Evolutionary conservation across 2,797 vertebrate genomes (phyloP), one percentile per base, ranked within the genome.

Genomic region (Crenichthys baileyi): DNA sequence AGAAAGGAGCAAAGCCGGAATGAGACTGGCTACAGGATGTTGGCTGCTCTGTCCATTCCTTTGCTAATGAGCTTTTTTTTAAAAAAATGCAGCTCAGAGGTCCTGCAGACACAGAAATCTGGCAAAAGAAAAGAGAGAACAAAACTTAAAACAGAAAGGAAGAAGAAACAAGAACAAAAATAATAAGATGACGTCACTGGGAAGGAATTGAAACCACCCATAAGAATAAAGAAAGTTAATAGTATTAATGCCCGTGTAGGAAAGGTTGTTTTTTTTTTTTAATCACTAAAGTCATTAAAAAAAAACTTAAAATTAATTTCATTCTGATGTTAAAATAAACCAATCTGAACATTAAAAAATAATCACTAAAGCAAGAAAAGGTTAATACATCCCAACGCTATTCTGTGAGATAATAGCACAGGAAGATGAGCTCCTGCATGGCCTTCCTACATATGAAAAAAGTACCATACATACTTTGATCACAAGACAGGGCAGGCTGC

Each of bases 61-160:
- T 83, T 79, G 53, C 76, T 81, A 89, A 86, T 76, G 79, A 86
- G 74, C 29, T 24, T 71, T 72, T 83, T 79, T 44, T 83, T 84
- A 75, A 76, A 70, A n/a, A n/a, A n/a, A 77, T 16, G 61, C 79
- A 79, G 71, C 26, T 70, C 58, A 61, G 73, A 77, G 73, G 2
- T 79, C 79, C 78, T 70, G 81, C 61, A 84, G 87, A 58, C 20
- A 76, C 50, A 61, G 53, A 79, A 70, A 81, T 77, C 76, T 41
- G 1, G 70, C 41, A 73, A 75, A 60, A 55, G 53, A 4, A 50
- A 39, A 8, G 58, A 70, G 31, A 39, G 46, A 46, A 11, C 31
- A 12, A 67, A 6, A 7, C 18, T 53, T 18, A 53, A 53, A 48
- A 44, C 60, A 22, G 24, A 31, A 70, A 44, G 24, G 39, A 70